Percentiles rank a stretch among this genome's conserved stretches.
Evolutionary conservation across 2,888 invertebrate species (phyloP).

Genomic region (Drosophila buzzatii): DNA sequence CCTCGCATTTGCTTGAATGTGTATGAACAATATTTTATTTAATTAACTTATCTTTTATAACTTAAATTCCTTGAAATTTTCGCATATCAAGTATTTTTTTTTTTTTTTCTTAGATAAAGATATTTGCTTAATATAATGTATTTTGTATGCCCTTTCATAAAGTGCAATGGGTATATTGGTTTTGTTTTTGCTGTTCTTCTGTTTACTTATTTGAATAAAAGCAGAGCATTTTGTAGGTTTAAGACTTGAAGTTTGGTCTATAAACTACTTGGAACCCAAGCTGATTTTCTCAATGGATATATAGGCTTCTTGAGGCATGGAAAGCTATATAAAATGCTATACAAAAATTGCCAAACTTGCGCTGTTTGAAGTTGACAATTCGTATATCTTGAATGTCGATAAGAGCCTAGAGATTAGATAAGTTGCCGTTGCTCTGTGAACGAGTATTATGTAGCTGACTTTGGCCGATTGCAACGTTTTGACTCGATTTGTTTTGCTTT

Average conservation of each 20-base stretch:
- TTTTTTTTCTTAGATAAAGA: slow-evolving; percentile 3
- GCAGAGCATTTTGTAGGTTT: neutral
- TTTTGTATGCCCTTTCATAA: neutral
- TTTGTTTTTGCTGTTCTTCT: neutral
- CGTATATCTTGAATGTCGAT: too few species aligned
- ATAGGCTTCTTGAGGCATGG: too few species aligned
- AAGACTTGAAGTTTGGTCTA: neutral
- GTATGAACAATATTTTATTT: slow-evolving; percentile 16
- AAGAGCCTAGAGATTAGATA: neutral
- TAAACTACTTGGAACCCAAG: neutral
- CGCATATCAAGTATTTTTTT: slow-evolving; percentile 14
- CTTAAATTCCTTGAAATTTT: slow-evolving; percentile 35
- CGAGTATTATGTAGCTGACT: neutral
- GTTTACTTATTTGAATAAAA: neutral
- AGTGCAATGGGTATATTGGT: neutral
- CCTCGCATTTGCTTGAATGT: neutral
- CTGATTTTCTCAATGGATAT: too few species aligned
- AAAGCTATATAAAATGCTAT: too few species aligned
- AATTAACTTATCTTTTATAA: slow-evolving; percentile 18
- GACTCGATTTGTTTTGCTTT: neutral
- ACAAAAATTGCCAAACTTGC: too few species aligned
- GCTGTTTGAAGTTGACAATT: too few species aligned
- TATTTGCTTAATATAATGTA: slow-evolving; percentile 15
- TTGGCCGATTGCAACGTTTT: neutral
- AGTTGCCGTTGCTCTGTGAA: neutral